Evolutionary conservation across 2,113 vertebrate species (phyloP), one percentile per base, ranked within the genome.

Genomic region (Terrapene triunguis): DNA sequence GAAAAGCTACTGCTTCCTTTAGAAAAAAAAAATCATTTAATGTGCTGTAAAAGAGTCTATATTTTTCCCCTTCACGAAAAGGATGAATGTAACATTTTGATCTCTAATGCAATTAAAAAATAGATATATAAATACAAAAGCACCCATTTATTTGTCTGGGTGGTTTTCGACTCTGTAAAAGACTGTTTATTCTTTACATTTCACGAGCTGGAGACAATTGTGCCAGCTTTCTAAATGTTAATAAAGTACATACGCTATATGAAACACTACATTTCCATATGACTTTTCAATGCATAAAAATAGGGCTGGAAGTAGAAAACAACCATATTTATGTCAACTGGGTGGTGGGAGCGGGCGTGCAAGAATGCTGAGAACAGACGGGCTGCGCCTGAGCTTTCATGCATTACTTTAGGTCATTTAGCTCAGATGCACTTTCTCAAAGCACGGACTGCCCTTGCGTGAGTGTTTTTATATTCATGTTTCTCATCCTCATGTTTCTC

Each of bases 31-130:
- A 93, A 96, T 95, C 94, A 97, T 97, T 98, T 97, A 94, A 92
- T 88, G 94, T 91, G 97, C 97, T 98, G 96, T 97, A 98, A 97
- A 97, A 97, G 98, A 97, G 95, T 91, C 83, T 59, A 80, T 91
- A 59, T 83, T 97, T 98, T 98, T 97, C 88, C 92, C 91, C 88
- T 69, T 69, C 48, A 85, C 88, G 89, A 96, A 81, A 89, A 95
- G 65, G n/a, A 98, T 97, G 95, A 55, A 95, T 89, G 94, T 92
- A 96, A 90, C 85, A 89, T 97, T 97, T 90, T 94, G 94, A 92
- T 95, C 94, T 87, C 80, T 94, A 96, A 95, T 72, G 62, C 81
- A 86, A 89, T 95, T 86, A 93, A 95, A 95, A 98, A 97, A 93
- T 65, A 94, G 84, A 89, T 51, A 53, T 88, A 32, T 74, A n/a